Percentiles rank a stretch among this genome's conserved stretches.
phyloP scores from a whole-genome alignment of 2,888 invertebrate genomes.

The Caenorhabditis imperialis region DNA sequence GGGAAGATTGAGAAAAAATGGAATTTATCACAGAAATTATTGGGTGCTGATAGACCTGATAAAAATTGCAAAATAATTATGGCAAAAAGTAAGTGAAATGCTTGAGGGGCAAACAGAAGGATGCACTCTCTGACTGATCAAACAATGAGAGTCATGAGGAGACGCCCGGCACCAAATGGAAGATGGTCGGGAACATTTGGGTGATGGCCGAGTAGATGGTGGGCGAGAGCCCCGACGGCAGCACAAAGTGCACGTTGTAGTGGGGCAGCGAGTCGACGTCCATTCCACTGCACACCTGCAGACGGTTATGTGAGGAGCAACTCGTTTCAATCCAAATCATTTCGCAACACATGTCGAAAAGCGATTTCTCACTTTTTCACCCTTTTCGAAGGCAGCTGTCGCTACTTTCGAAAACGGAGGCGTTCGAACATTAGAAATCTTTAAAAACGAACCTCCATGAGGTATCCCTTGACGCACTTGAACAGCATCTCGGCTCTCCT shows the following conservation, averaged over 20 bases:
- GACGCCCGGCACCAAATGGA: slow-evolving; percentile 79
- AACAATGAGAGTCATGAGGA: slow-evolving; percentile 28
- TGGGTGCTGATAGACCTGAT: too few species aligned
- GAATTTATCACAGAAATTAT: too few species aligned
- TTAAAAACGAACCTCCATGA: slow-evolving; percentile 83
- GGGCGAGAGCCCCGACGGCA: slow-evolving; percentile 87
- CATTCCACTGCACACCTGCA: slow-evolving; percentile 62
- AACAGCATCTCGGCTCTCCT: slow-evolving; percentile 95
- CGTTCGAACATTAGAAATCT: background rate
- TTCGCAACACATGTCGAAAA: too few species aligned
- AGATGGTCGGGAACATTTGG: slow-evolving; percentile 91
- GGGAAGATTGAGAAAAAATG: too few species aligned
- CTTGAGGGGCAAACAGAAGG: slow-evolving; percentile 11
- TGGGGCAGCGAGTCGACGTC: slow-evolving; percentile 79
- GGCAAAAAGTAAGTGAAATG: too few species aligned
- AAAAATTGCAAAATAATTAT: too few species aligned
- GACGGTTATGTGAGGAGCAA: too few species aligned
- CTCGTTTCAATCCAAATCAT: too few species aligned
- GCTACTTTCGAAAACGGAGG: too few species aligned
- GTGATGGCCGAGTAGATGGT: slow-evolving; percentile 81
- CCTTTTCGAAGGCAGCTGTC: background rate
- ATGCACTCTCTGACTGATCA: slow-evolving; percentile 19
- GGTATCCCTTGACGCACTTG: slow-evolving; percentile 98
- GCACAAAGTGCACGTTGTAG: slow-evolving; percentile 89
- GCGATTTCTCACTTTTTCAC: background rate